Conservation (phyloP, 1,140 invertebrate genomes). For the Trichonephila clavipes region DNA sequence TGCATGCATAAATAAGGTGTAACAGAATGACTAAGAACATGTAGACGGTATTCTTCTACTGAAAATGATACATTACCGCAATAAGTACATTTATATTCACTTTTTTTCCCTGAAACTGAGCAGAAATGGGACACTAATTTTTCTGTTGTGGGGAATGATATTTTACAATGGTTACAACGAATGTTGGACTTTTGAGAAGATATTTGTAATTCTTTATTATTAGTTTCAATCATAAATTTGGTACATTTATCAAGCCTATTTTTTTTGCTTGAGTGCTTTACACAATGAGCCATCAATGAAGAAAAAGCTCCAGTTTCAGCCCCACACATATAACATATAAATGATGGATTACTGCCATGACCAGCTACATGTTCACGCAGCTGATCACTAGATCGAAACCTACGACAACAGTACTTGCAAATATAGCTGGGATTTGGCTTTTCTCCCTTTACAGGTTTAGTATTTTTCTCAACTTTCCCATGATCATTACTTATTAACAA, state of each 20-base stretch:
- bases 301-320: conserved; percentile 54
- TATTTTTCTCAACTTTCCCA: not conserved
- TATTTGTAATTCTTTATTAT: not conserved
- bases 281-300: conserved; percentile 65
- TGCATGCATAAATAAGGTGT: conserved; percentile 50
- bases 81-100: conserved; percentile 71
- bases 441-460: not conserved
- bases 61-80: conserved; percentile 53
- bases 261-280: conserved; percentile 58
- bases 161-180: conserved; percentile 49
- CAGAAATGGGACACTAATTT: conserved; percentile 42
- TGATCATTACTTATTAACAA: not conserved
- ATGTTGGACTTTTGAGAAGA: not conserved
- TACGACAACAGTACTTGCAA: conserved; percentile 68
- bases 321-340: conserved; percentile 63
- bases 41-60: conserved; percentile 61
- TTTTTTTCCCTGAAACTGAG: not conserved
- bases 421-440: conserved; percentile 21
- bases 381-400: conserved; percentile 25
- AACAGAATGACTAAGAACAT: conserved; percentile 69
- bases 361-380: not conserved
- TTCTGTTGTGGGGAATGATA: conserved; percentile 18
- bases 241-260: not conserved
- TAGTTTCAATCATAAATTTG: not conserved
- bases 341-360: conserved; percentile 65